Conservation (phyloP, 2,888 invertebrate genomes). For the Scaptomyza reducta region DNA sequence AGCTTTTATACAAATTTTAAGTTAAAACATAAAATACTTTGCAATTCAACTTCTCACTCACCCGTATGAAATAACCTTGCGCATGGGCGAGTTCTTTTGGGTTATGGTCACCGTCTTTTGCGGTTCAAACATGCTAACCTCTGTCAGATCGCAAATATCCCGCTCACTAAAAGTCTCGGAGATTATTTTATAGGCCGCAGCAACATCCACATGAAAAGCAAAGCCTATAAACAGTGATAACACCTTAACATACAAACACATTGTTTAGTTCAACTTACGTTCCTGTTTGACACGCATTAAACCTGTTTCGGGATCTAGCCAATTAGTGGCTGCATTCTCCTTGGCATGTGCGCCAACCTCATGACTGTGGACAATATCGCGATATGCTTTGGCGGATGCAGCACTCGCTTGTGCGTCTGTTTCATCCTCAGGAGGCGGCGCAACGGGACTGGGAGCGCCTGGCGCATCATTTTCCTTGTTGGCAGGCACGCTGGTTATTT, state of each 20-base stretch:
- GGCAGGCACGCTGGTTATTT: conserved; percentile 83
- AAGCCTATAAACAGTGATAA: conserved; percentile 84
- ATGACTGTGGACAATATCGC: conserved; percentile 77
- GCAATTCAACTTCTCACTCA: not conserved
- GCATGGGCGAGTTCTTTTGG: conserved; percentile 87
- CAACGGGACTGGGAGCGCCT: not conserved
- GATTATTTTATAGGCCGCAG: conserved; percentile 89
- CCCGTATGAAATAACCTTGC: conserved; percentile 84
- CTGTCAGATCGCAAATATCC: conserved; percentile 88
- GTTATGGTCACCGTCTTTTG: conserved; percentile 86
- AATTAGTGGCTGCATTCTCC: conserved; percentile 83
- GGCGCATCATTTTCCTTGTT: conserved; percentile 46
- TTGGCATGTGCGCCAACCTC: conserved; percentile 78
- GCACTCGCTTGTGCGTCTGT: conserved; percentile 22
- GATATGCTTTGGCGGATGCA: conserved; percentile 63
- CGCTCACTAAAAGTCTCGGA: conserved; percentile 87
- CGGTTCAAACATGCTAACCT: conserved; percentile 87
- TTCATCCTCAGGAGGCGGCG: conserved; percentile 25
- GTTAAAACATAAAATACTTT: not conserved
- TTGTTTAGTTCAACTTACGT: conserved; percentile 60
- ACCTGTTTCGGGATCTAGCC: conserved; percentile 86
- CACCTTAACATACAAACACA: not conserved
- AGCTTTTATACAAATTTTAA: conserved; percentile 81
- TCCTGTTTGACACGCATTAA: conserved; percentile 87
- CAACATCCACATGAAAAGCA: conserved; percentile 89